Evolutionary conservation across 2,888 invertebrate genomes (phyloP).

Genomic region (Venusia cambrica): DNA sequence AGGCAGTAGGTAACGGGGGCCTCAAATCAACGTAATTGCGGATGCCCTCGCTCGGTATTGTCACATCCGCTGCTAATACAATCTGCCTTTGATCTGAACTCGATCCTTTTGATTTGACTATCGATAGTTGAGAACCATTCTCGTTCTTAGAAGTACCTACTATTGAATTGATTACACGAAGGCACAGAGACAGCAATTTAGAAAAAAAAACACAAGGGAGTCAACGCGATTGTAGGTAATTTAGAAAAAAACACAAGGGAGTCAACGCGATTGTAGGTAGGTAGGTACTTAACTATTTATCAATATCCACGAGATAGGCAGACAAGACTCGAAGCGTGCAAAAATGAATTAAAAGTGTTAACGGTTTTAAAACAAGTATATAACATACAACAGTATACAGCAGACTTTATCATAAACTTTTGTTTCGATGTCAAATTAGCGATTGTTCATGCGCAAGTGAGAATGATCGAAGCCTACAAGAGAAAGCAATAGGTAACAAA

Average conservation of each 20-base stretch:
- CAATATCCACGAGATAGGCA: no score
- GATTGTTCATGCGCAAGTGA: conserved; percentile 11
- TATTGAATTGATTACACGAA: no score
- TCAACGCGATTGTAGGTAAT: no score
- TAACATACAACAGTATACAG: no score
- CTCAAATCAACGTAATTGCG: conserved; percentile 61
- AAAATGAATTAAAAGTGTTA: no score
- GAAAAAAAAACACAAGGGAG: no score
- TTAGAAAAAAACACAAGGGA: no score
- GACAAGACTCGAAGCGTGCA: no score
- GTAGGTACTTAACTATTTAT: no score
- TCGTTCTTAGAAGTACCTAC: not conserved
- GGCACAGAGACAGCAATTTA: no score
- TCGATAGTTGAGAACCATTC: conserved; percentile 7
- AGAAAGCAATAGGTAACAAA: conserved; percentile 35
- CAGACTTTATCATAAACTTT: conserved; percentile 1
- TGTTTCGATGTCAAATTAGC: conserved; percentile 19
- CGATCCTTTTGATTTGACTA: conserved; percentile 20
- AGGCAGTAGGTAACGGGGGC: conserved; percentile 42
- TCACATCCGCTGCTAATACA: conserved; percentile 42
- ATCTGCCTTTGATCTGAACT: conserved; percentile 31
- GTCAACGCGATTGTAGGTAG: no score
- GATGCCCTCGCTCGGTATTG: conserved; percentile 50
- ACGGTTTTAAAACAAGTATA: no score
- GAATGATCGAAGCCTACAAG: conserved; percentile 25